A percentile compares a stretch with the other conserved stretches of the same genome.
phyloP scores from a whole-genome alignment of 2,888 invertebrate species.

The Hipparchia semele region DNA sequence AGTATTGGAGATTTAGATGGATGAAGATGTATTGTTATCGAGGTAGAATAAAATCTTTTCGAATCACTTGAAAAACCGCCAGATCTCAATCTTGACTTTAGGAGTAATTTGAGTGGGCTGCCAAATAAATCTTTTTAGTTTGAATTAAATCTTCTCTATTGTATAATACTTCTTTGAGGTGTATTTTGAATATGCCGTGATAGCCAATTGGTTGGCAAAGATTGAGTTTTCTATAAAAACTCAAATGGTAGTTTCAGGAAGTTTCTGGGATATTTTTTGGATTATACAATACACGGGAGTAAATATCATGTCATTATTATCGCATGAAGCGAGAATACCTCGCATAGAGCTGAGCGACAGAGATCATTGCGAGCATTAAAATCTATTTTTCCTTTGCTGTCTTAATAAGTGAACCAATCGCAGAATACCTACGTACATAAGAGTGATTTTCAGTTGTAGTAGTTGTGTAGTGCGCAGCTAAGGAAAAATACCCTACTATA shows the following conservation, averaged over 20 bases:
- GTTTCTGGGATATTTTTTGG: no score
- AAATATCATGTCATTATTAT: no score
- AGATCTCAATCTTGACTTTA: background rate
- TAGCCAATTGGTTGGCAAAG: background rate
- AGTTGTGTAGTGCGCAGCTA: no score
- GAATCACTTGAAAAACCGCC: constrained; percentile 2
- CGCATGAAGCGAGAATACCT: no score
- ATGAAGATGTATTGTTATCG: constrained; percentile 18
- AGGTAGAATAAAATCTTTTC: background rate
- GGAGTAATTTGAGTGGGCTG: background rate
- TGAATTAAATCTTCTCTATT: background rate
- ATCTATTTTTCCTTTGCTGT: background rate
- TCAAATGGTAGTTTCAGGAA: no score
- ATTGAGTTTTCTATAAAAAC: background rate
- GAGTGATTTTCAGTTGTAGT: no score
- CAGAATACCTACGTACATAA: no score
- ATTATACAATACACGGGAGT: no score
- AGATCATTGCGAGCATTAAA: no score
- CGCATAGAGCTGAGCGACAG: no score
- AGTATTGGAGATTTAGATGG: constrained; percentile 13
- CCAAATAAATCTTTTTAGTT: background rate
- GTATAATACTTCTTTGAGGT: background rate
- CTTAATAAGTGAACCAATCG: no score
- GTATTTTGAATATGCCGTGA: background rate
- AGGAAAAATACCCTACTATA: no score